Base-by-base conservation (phyloP, 2,797 vertebrate species). In the Danionella dracula region DNA sequence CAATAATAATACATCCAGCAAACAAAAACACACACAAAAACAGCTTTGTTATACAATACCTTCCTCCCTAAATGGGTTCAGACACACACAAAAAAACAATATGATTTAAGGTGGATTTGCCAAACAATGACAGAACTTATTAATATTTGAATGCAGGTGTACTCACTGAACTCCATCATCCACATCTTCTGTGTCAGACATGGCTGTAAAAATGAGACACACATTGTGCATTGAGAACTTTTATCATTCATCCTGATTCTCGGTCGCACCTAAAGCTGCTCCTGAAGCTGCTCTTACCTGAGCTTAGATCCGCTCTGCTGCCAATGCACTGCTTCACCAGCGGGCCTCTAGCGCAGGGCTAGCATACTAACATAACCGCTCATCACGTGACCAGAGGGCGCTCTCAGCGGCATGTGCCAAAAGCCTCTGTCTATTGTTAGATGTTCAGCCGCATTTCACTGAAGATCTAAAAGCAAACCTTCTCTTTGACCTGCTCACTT, bases 171-270 rank as follows among this genome's bases (percentile, higher is more conserved):
- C 72, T 13, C 84, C 82, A 55, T 85, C 86, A 32, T 77, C 76
- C 57, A 84, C 74, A 12, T 87, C 88, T 41, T 89, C 85, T 40
- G 82, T 75, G 79, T 90, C 88, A 46, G 85, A 85, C 89, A 90
- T 90, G 16, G 51, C 44, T 71, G 29, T 73, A 71, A 80, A 74
- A 66, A 31, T 66, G 40, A 70, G 68, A 71, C 49, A 66, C 73
- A 83, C 15, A 34, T 17, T 34, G 38, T 17, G 10, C 41, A 19
- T 17, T 17, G 12, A 2, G 0, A 17, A 31, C 16, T n/a, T 27
- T 15, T 40, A 4, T 23, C 6, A 55, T 21, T 17, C 42, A 48
- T 29, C 8, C n/a, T n/a, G n/a, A n/a, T n/a, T n/a, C n/a, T n/a
- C n/a, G n/a, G n/a, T n/a, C n/a, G n/a, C n/a, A n/a, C n/a, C n/a